These are phyloP conservation scores for Aphidius ervi DNA, from an alignment of 1,140 invertebrate genomes.

Conservation along the genomic window DNA sequence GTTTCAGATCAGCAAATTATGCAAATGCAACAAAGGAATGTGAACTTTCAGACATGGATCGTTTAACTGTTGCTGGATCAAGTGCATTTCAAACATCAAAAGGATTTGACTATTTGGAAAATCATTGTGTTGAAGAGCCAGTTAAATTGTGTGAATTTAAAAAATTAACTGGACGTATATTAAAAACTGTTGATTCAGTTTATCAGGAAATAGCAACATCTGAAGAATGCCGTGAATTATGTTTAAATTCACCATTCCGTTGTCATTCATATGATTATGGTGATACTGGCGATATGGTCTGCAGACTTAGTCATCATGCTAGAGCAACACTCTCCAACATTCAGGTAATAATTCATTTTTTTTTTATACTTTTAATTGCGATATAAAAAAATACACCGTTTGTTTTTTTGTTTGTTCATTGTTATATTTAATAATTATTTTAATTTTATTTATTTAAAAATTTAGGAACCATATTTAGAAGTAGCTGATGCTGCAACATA, in stretches of 20 bases:
- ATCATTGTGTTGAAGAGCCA: slow-evolving; percentile 85
- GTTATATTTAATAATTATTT: slow-evolving; percentile 6
- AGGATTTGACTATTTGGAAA: slow-evolving; percentile 80
- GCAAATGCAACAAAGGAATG: slow-evolving; percentile 80
- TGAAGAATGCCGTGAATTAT: slow-evolving; percentile 83
- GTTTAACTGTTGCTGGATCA: slow-evolving; percentile 76
- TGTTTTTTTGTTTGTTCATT: slow-evolving; percentile 15
- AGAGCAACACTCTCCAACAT: slow-evolving; percentile 83
- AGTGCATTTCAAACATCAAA: slow-evolving; percentile 68
- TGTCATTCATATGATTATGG: slow-evolving; percentile 93
- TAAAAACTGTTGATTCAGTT: slow-evolving; percentile 91
- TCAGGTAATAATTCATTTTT: slow-evolving; percentile 55
- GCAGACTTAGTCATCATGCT: slow-evolving; percentile 86
- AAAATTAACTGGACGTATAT: slow-evolving; percentile 77
- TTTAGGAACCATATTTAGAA: slow-evolving; percentile 80
- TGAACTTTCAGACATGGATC: slow-evolving; percentile 84
- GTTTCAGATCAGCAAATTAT: slow-evolving; percentile 83
- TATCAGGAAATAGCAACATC: slow-evolving; percentile 83
- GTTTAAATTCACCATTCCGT: slow-evolving; percentile 78
- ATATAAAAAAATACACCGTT: too few species aligned
- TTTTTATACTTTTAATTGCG: neutral
- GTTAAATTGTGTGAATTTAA: slow-evolving; percentile 91
- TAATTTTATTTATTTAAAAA: slow-evolving; percentile 6
- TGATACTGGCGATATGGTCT: slow-evolving; percentile 88
- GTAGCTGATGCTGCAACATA: slow-evolving; percentile 86